Conservation (phyloP, 2,888 invertebrate species). For the Drosophila prostipennis region DNA sequence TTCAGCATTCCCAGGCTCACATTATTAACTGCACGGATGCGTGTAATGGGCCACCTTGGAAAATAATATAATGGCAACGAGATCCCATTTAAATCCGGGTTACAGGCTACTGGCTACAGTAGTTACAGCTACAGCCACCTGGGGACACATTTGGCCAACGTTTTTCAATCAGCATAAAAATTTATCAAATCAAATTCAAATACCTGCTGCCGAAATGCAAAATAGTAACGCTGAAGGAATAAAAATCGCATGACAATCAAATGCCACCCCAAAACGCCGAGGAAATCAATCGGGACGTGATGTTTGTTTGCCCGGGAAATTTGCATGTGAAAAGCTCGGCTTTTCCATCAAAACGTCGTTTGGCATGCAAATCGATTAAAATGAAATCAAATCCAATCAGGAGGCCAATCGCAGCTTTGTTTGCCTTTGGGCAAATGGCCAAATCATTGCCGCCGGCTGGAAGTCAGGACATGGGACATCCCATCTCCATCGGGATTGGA, state of each 20-base stretch:
- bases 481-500: constrained; percentile 40
- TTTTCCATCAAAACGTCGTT: constrained; percentile 53
- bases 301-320: constrained; percentile 59
- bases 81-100: constrained; percentile 46
- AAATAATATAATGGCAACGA: constrained; percentile 57
- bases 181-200: constrained; percentile 79
- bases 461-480: constrained; percentile 23
- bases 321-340: constrained; percentile 73
- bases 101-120: constrained; percentile 16
- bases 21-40: constrained; percentile 65
- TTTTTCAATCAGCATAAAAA: constrained; percentile 79
- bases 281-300: constrained; percentile 69
- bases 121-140: constrained; percentile 39
- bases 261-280: constrained; percentile 9
- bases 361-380: constrained; percentile 71
- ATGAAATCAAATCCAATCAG: constrained; percentile 68
- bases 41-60: constrained; percentile 77
- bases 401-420: constrained; percentile 75
- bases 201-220: constrained; percentile 62
- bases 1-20: constrained; percentile 66
- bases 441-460: constrained; percentile 38
- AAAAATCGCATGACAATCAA: constrained; percentile 77
- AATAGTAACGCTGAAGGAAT: constrained; percentile 49
- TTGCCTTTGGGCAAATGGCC: constrained; percentile 52
- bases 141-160: constrained; percentile 75